These are phyloP conservation scores for Podarcis muralis DNA, from an alignment of 2,113 vertebrate genomes.

Conservation along the genomic window DNA sequence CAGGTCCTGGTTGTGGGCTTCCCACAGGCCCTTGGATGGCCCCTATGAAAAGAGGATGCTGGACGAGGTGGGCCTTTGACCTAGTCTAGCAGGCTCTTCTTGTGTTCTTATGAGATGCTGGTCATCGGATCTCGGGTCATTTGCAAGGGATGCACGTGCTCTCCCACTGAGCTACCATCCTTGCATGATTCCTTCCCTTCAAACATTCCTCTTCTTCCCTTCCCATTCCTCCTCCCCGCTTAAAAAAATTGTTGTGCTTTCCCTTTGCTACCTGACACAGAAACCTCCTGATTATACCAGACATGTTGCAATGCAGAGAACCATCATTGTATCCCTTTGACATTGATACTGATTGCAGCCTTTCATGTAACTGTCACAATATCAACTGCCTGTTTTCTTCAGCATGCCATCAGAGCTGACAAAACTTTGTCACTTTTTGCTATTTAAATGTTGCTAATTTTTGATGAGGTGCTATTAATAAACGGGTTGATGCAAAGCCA, in stretches of 20 bases:
- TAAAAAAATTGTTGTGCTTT: neutral
- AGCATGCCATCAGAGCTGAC: neutral
- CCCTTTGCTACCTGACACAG: neutral
- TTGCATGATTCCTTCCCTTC: too few species aligned
- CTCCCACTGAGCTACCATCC: too few species aligned
- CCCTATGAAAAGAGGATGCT: too few species aligned
- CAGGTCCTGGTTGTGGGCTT: too few species aligned
- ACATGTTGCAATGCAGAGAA: neutral
- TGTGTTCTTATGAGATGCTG: too few species aligned
- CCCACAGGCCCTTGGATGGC: too few species aligned
- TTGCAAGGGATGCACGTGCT: too few species aligned
- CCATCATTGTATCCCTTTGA: neutral
- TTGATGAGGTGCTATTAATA: neutral
- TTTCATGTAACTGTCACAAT: neutral
- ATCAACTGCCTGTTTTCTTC: neutral
- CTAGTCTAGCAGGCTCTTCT: too few species aligned
- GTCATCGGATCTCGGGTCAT: too few species aligned
- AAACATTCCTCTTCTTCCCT: neutral
- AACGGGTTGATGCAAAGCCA: neutral
- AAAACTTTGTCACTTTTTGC: constrained; percentile 23
- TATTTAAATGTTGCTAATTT: constrained; percentile 20
- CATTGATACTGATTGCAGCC: neutral
- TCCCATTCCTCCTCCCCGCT: neutral
- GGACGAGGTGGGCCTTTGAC: too few species aligned
- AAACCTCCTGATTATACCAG: neutral